These are phyloP conservation scores for Itoplectis maculator DNA, from an alignment of 2,888 invertebrate genomes.

Conservation along the genomic window DNA sequence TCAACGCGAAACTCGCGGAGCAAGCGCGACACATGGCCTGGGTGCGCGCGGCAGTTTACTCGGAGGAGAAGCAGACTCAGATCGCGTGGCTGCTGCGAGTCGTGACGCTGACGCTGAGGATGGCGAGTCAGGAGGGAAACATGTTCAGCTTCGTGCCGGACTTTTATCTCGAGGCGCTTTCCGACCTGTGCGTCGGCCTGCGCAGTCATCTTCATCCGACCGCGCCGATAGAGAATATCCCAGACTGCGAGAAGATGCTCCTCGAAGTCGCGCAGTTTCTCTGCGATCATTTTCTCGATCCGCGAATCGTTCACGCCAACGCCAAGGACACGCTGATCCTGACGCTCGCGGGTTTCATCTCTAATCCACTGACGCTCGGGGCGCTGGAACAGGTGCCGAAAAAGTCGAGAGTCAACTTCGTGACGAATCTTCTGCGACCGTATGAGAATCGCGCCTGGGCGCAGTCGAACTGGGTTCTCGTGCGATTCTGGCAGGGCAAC, in stretches of 20 bases:
- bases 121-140: conserved; percentile 87
- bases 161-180: conserved; percentile 89
- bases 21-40: conserved; percentile 89
- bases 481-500: conserved; percentile 93
- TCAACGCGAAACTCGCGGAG: conserved; percentile 87
- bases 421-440: conserved; percentile 90
- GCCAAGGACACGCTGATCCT: conserved; percentile 92
- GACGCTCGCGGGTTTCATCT: conserved; percentile 91
- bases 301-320: conserved; percentile 90
- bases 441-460: conserved; percentile 94
- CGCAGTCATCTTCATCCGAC: conserved; percentile 89
- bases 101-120: conserved; percentile 87
- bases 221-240: conserved; percentile 85
- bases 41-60: conserved; percentile 89
- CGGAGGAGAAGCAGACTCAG: conserved; percentile 87
- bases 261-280: conserved; percentile 90
- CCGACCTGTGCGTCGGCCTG: conserved; percentile 88
- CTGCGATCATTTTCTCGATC: conserved; percentile 91
- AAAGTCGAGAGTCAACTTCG: conserved; percentile 88
- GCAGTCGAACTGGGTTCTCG: conserved; percentile 93
- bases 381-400: conserved; percentile 89
- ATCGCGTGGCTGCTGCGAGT: conserved; percentile 87
- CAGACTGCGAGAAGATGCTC: conserved; percentile 87
- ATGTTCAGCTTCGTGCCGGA: conserved; percentile 91
- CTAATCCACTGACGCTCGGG: conserved; percentile 89